Base-by-base conservation (phyloP, 2,797 vertebrate genomes). In the Kryptolebias ocellatus region DNA sequence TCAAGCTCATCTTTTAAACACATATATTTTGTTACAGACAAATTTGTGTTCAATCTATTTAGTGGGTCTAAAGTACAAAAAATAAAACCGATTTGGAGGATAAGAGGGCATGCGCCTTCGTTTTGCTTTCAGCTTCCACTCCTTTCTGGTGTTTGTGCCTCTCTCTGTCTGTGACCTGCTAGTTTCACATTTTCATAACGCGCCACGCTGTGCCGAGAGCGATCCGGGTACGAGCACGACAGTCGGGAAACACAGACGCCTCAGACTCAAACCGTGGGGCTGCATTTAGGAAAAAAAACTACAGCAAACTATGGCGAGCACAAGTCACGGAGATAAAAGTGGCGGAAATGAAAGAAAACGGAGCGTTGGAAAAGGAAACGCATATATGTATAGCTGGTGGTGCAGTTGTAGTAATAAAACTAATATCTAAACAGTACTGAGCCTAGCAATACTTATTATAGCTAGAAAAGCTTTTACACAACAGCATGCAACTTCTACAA, bases 401-500 rank as follows among this genome's bases (percentile, higher is more conserved):
- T 77, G 62, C 52, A 62, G 31, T 70, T 63, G 20, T 50, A 39
- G 28, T 76, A 78, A 58, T 17, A 75, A 24, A 78, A 67, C 53
- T 11, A 57, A 55, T 79, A 56, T 69, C 39, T 74, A 81, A 83
- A 83, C 74, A 80, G 75, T 83, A 65, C 16, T 75, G 59, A 73
- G 76, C 59, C 72, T 60, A 59, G 45, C 62, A 45, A 71, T 59
- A 62, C 11, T 44, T 55, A 15, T 63, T 58, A 65, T 77, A 74
- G 18, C 24, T 51, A 69, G 7, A 54, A 64, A 64, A 67, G 47
- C 29, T 27, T 24, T 64, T 75, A 55, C 66, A 87, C 56, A 60
- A 56, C 56, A 37, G 24, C 86, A 89, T 86, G 84, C 83, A 80
- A 85, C 58, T 66, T 75, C 29, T 70, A 62, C 49, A 71, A 11